A percentile compares a stretch with the other conserved stretches of the same genome.
phyloP scores from a whole-genome alignment of 2,113 vertebrate species.

The Strigops habroptila region DNA sequence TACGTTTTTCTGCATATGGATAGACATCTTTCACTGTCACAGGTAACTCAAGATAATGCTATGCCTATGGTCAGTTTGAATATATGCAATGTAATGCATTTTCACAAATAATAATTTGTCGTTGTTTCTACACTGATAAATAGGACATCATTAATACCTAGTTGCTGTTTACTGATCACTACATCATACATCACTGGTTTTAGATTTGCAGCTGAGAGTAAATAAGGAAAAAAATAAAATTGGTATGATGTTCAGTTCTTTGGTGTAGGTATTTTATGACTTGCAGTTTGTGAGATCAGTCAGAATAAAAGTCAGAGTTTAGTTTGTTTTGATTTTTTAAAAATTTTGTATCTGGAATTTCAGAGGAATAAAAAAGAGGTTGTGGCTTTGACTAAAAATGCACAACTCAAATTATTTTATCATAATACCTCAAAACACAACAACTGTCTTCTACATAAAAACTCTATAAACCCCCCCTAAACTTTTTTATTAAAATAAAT shows the following conservation, averaged over 20 bases:
- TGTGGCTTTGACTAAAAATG: background rate
- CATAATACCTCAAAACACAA: background rate
- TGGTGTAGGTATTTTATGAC: background rate
- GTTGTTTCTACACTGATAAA: background rate
- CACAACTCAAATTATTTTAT: background rate
- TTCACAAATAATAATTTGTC: background rate
- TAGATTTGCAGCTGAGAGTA: background rate
- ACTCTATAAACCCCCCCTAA: background rate
- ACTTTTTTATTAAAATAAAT: background rate
- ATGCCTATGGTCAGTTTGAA: background rate
- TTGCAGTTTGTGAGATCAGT: background rate
- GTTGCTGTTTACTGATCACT: background rate
- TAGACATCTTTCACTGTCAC: background rate
- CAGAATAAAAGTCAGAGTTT: background rate
- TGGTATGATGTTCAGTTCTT: background rate
- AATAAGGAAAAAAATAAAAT: background rate
- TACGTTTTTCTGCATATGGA: background rate
- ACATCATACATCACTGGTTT: background rate
- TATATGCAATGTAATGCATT: background rate
- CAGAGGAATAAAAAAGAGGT: background rate
- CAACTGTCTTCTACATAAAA: background rate
- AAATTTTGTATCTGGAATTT: background rate
- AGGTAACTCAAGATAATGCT: background rate
- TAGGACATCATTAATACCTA: background rate
- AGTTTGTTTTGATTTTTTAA: background rate